phyloP scores from a whole-genome alignment of 1,140 invertebrate genomes.

The Camponotus floridanus region DNA sequence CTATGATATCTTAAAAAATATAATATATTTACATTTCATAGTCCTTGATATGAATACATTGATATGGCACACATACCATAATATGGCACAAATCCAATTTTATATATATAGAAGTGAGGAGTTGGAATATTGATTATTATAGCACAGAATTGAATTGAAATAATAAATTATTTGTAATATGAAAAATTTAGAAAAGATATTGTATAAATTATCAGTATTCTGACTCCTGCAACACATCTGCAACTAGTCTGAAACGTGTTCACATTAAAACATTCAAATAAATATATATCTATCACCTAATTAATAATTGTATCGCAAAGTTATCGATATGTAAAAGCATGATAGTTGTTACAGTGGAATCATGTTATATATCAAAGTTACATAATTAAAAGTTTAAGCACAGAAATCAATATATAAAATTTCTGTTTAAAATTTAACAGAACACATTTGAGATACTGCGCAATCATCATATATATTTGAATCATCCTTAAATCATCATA shows the following conservation, averaged over 20 bases:
- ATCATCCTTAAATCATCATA: conserved; percentile 51
- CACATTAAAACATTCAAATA: conserved; percentile 69
- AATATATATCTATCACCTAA: conserved; percentile 68
- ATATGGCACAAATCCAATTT: conserved; percentile 61
- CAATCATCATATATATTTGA: conserved; percentile 38
- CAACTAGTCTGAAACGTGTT: conserved; percentile 76
- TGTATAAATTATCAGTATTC: conserved; percentile 64
- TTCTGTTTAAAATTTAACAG: conserved; percentile 62
- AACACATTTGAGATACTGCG: conserved; percentile 43
- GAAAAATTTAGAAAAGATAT: conserved; percentile 32
- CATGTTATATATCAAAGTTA: conserved; percentile 69
- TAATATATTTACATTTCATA: conserved; percentile 44
- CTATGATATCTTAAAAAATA: conserved; percentile 58
- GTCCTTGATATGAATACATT: conserved; percentile 10
- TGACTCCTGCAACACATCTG: conserved; percentile 67
- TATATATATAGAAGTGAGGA: conserved; percentile 26
- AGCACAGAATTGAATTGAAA: conserved; percentile 24
- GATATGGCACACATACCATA: conserved; percentile 43
- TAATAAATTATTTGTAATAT: conserved; percentile 18
- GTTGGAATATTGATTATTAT: conserved; percentile 56
- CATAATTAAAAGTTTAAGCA: conserved; percentile 69
- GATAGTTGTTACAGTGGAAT: conserved; percentile 70
- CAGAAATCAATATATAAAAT: conserved; percentile 55
- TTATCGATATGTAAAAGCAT: conserved; percentile 70
- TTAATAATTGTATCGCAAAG: conserved; percentile 62